phyloP scores from a whole-genome alignment of 2,888 invertebrate species.

The Meiosimyza decipiens region DNA sequence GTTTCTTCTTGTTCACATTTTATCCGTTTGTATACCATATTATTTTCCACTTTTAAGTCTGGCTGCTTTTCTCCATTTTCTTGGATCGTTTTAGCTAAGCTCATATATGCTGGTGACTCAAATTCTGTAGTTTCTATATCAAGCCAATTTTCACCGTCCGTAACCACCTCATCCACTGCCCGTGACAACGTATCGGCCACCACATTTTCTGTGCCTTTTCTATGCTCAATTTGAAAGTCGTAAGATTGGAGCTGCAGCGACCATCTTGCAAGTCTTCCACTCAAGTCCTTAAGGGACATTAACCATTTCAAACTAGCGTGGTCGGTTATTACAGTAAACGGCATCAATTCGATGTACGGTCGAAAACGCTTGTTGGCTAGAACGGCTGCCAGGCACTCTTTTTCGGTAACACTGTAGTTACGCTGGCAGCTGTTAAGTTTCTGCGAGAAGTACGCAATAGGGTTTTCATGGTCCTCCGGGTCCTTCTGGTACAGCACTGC shows the following conservation, averaged over 20 bases:
- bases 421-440: no score
- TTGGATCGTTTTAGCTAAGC: background rate
- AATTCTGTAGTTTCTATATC: background rate
- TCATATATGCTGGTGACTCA: conserved; percentile 2
- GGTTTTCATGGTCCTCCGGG: background rate
- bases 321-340: no score
- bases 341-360: no score
- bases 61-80: conserved; percentile 25
- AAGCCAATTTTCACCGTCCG: background rate
- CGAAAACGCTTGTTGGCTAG: no score
- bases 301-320: no score
- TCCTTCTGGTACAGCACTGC: conserved; percentile 17
- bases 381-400: no score
- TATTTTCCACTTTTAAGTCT: conserved; percentile 22
- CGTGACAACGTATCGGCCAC: conserved; percentile 20
- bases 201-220: conserved; percentile 21
- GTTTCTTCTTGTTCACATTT: background rate
- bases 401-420: no score
- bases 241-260: conserved; percentile 1
- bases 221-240: conserved; percentile 2
- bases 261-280: background rate
- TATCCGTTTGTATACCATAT: conserved; percentile 16
- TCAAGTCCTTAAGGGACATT: no score
- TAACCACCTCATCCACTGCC: background rate
- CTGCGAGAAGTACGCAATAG: background rate